Evolutionary conservation across 2,888 invertebrate species (phyloP).

Genomic region (Melinopterus prodromus): DNA sequence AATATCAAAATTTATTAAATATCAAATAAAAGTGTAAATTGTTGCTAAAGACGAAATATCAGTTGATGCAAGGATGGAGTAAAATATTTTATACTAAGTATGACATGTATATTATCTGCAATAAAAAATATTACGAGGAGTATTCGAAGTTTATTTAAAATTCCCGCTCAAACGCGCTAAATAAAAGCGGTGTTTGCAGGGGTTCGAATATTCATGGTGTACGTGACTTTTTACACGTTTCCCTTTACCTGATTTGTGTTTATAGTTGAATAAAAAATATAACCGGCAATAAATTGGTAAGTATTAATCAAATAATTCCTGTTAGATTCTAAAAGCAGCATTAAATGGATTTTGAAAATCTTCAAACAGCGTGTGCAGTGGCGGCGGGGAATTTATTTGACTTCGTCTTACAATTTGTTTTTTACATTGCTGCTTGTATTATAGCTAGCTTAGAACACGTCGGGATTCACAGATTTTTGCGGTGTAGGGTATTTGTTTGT

Average conservation of each 20-base stretch:
- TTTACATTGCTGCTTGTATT: neutral
- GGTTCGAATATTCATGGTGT: neutral
- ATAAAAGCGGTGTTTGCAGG: neutral
- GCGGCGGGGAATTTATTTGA: neutral
- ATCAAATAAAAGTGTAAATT: no score
- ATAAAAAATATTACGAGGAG: neutral
- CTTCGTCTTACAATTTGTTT: neutral
- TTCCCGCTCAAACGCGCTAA: conserved; percentile 36
- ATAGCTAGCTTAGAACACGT: neutral
- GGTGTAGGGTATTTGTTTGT: neutral
- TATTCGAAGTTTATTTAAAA: conserved; percentile 25
- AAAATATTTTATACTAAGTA: conserved; percentile 4
- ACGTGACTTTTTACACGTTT: neutral
- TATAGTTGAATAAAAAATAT: neutral
- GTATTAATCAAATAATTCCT: neutral
- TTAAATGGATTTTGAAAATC: neutral
- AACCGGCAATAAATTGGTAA: neutral
- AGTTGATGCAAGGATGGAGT: neutral
- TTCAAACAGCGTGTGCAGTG: neutral
- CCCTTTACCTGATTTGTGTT: neutral
- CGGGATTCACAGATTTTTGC: neutral
- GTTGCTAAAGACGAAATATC: no score
- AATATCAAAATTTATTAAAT: no score
- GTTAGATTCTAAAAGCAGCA: neutral
- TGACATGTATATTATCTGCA: conserved; percentile 4